Base-by-base conservation (phyloP, 2,797 vertebrate species). In the Rhinophrynus dorsalis region DNA sequence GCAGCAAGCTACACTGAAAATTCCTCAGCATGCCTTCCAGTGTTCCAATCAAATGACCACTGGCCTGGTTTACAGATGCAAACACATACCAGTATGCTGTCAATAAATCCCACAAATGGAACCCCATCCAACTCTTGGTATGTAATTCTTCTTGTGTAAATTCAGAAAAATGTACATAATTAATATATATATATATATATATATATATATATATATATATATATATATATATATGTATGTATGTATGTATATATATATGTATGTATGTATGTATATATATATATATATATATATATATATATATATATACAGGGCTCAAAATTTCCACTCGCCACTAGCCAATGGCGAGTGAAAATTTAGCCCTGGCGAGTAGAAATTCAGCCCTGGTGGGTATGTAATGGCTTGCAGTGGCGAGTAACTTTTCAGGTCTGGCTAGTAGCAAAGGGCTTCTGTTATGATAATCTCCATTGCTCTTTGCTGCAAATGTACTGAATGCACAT, bases 41-140 rank as follows among this genome's bases (percentile, higher is more conserved):
- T 97, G 94, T 89, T 99, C 59, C 90, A 91, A 0, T 78, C 88
- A 45, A 96, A 95, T 3, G 96, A 98, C 37, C 95, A 88, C 86
- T 99, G 97, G 97, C 90, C 96, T 76, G 76, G 91, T 65, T 88
- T 97, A 0, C 96, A 95, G 69, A 86, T 96, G 83, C 85, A 92
- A 1, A 44, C 92, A 30, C 94, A 94, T 56, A 84, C 91, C 8
- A 74, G 89, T 20, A 86, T 96, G 92, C 85, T 97, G 68, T 90
- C 95, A 9, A 80, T 93, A 89, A 67, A 84, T 32, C 94, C 95
- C 72, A 87, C 81, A 42, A 57, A 88, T 2, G 78, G 84, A n/a
- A 84, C 92, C 2, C 76, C 87, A 15, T 66, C 88, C 20, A 92
- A 82, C 83, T 88, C 95, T 47, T 94, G 94, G 97, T 98, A 80